Conservation (phyloP, 2,888 invertebrate genomes). For the Nymphalis polychloros region DNA sequence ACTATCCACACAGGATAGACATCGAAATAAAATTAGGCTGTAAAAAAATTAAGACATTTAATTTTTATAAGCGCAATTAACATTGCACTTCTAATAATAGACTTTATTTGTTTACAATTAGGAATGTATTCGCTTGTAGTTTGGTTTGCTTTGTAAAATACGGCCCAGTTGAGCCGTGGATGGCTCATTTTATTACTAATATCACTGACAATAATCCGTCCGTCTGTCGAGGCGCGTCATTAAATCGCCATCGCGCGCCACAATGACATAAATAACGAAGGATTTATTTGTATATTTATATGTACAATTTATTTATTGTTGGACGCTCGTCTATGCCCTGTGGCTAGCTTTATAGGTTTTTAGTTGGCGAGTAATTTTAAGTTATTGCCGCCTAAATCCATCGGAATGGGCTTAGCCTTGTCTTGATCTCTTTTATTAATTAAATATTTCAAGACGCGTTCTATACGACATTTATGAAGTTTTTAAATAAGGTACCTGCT, state of each 20-base stretch:
- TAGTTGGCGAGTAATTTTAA: slow-evolving; percentile 29
- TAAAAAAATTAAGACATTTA: slow-evolving; percentile 36
- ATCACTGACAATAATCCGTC: slow-evolving; percentile 58
- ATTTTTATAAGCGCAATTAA: slow-evolving; percentile 36
- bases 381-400: slow-evolving; percentile 21
- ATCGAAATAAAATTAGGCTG: slow-evolving; percentile 28
- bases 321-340: slow-evolving; percentile 44
- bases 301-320: slow-evolving; percentile 47
- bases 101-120: neutral
- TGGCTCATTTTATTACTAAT: slow-evolving; percentile 34
- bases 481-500: too few species aligned
- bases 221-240: slow-evolving; percentile 59
- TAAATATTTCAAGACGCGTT: neutral
- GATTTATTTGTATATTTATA: slow-evolving; percentile 66
- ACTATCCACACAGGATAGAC: slow-evolving; percentile 8
- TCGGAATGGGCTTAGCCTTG: neutral
- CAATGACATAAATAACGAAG: slow-evolving; percentile 65
- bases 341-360: slow-evolving; percentile 44
- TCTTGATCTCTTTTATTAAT: neutral
- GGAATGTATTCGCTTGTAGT: slow-evolving; percentile 1
- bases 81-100: neutral
- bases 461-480: too few species aligned
- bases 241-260: slow-evolving; percentile 60
- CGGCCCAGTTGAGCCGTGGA: slow-evolving; percentile 18
- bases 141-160: slow-evolving; percentile 27